Evolutionary conservation across 2,797 vertebrate species (phyloP), one percentile per base, ranked within the genome.

Genomic region (Takifugu ocellatus): DNA sequence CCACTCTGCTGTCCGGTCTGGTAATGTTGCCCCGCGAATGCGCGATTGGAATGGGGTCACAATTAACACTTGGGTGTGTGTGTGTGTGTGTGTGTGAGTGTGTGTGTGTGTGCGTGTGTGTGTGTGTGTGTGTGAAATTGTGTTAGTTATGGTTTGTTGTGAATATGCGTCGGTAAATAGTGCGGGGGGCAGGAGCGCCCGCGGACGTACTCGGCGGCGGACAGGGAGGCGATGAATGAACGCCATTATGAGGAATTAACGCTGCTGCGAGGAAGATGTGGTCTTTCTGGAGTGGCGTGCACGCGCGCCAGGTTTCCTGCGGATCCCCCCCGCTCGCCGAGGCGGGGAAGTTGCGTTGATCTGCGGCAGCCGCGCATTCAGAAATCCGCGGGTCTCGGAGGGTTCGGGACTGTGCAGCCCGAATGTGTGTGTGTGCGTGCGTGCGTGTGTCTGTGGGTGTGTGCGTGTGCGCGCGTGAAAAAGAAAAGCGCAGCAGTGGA

Each of bases 201-300:
- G 52, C 62, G 53, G 68, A 64, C 65, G 63, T 54, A 68, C 65
- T 70, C 70, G 71, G 78, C 77, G 16, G 49, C 43, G 72, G 75
- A 82, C 83, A 73, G 69, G 74, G 80, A 60, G 73, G 50, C 77
- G 83, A 87, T 85, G 82, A 81, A 80, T 81, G 83, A 84, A 43
- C 79, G 86, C 81, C 83, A 87, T 88, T 81, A 82, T 52, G 75
- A 70, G 70, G 70, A 70, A 73, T 84, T 76, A 81, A 82, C 48
- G 75, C 67, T 27, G 27, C 27, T 27, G 27, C 2, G 72, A 67
- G 70, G 72, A 67, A 71, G 72, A 75, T 50, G 66, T 44, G 1
- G 63, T 70, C 62, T 74, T 78, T 49, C 65, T 68, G 70, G 44
- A 64, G 75, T 14, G 42, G 3, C 27, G 27, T 29, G 27, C 27